These are phyloP conservation scores for Manis crassicaudata DNA, from an alignment of 2,797 vertebrate genomes.

Conservation along the genomic window DNA sequence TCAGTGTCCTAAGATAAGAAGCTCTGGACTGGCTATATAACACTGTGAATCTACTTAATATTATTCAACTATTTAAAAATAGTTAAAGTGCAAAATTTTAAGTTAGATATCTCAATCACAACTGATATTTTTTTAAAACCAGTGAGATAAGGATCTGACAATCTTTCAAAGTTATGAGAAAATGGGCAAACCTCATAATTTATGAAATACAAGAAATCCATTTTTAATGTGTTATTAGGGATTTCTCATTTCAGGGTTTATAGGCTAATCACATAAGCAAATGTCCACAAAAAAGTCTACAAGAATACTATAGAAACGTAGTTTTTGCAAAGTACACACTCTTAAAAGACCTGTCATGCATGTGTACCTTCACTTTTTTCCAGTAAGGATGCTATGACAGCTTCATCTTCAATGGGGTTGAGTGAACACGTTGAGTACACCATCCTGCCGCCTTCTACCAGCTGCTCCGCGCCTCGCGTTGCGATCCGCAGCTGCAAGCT, in stretches of 20 bases:
- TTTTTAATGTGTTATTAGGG: fast-evolving
- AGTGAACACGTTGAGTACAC: slow-evolving; percentile 98
- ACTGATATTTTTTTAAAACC: not conserved
- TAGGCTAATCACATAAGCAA: fast-evolving
- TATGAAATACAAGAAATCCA: not conserved
- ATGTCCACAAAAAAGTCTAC: not conserved
- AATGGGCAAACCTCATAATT: not conserved
- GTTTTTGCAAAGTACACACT: not conserved
- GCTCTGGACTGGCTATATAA: not conserved
- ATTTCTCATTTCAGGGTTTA: not conserved
- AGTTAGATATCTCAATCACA: not conserved
- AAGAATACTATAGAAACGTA: fast-evolving
- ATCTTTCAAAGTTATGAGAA: not conserved
- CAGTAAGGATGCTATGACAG: slow-evolving; percentile 94
- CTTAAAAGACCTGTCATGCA: fast-evolving
- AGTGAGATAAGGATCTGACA: not conserved
- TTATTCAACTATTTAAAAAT: not conserved
- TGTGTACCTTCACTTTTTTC: slow-evolving; percentile 96
- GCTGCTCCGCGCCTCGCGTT: slow-evolving; percentile 96
- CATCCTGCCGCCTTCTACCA: slow-evolving; percentile 96
- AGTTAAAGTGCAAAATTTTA: fast-evolving
- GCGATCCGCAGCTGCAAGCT: slow-evolving; percentile 97
- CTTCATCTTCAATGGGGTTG: slow-evolving; percentile 97
- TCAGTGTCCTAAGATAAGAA: not conserved
- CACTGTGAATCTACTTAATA: not conserved